Conservation (phyloP, 2,888 invertebrate species). For the Pteria penguin region DNA sequence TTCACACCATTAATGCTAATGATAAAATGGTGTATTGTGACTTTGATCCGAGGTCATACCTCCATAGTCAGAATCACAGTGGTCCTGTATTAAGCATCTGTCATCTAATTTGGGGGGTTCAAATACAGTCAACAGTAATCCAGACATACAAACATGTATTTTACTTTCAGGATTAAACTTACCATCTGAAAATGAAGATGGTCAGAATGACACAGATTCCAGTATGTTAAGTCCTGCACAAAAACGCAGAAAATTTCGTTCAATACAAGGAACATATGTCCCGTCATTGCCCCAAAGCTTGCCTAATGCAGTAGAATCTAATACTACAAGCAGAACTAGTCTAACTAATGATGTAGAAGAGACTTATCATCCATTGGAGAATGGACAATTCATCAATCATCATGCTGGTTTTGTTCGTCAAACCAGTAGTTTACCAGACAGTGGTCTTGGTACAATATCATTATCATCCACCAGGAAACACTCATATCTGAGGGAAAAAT, state of each 20-base stretch:
- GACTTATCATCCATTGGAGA: slow-evolving; percentile 53
- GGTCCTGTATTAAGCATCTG: no score
- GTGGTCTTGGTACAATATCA: slow-evolving; percentile 58
- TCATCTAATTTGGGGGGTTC: no score
- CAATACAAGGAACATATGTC: slow-evolving; percentile 41
- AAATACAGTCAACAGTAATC: no score
- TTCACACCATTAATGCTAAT: no score
- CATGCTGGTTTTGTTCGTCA: not conserved
- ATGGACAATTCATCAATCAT: slow-evolving; percentile 34
- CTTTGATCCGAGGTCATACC: no score
- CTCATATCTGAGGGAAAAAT: slow-evolving; percentile 60
- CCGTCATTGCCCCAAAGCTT: slow-evolving; percentile 49
- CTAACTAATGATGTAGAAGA: slow-evolving; percentile 53
- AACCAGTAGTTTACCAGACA: slow-evolving; percentile 58
- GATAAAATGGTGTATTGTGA: no score
- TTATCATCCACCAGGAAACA: slow-evolving; percentile 32
- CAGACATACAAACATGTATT: no score
- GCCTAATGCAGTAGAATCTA: not conserved
- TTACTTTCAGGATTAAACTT: slow-evolving; percentile 65
- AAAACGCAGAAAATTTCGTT: slow-evolving; percentile 49
- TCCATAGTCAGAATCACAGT: no score
- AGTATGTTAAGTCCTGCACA: slow-evolving; percentile 50
- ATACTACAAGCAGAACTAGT: slow-evolving; percentile 22
- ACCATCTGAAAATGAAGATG: slow-evolving; percentile 69
- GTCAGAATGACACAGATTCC: slow-evolving; percentile 75